Evolutionary conservation across 2,113 vertebrate species (phyloP), one percentile per base, ranked within the genome.

Genomic region (Arothron firmamentum): DNA sequence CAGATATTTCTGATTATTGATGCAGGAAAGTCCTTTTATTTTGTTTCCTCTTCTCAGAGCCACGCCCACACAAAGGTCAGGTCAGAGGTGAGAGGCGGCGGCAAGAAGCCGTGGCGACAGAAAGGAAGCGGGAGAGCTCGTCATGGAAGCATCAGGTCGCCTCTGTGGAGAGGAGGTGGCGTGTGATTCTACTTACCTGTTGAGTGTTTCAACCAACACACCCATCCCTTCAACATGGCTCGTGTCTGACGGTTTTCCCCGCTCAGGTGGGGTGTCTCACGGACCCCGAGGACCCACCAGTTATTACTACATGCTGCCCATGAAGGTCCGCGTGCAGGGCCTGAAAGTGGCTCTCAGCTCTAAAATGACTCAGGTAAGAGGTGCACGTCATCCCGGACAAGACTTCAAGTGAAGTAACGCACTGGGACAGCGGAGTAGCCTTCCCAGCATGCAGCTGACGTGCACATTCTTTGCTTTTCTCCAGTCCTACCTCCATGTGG

Each of bases 301-400:
- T 61, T 97, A 94, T 77, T 96, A 92, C 77, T 96, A 96, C 87
- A 95, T 97, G 95, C 43, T 95, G 54, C 95, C 95, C 58, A 94
- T 97, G 93, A 94, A 94, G 51, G 64, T 94, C 2, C 85, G 93
- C 3, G 94, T 92, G 0, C 77, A 87, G 55, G 95, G 93, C 46
- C 91, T 97, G 59, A 95, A 94, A 71, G 90, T 93, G 67, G 93
- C 92, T 0, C 81, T 96, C 48, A 95, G 90, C 0, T 75, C 91
- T 52, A 97, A 97, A 81, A 63, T 93, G 78, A 70, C 90, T 56
- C 95, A 97, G 94, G 95, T 97, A 85, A 1, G 0, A 13, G 1
- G 4, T 42, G 42, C 42, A 45, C 2, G 4, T 45, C 42, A 45
- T 16, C 42, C 15, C 2, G 42, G 15, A 1, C 42, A n/a, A n/a